Percentiles rank a stretch among this genome's conserved stretches.
phyloP scores from a whole-genome alignment of 2,113 vertebrate genomes.

The Callospermophilus lateralis region DNA sequence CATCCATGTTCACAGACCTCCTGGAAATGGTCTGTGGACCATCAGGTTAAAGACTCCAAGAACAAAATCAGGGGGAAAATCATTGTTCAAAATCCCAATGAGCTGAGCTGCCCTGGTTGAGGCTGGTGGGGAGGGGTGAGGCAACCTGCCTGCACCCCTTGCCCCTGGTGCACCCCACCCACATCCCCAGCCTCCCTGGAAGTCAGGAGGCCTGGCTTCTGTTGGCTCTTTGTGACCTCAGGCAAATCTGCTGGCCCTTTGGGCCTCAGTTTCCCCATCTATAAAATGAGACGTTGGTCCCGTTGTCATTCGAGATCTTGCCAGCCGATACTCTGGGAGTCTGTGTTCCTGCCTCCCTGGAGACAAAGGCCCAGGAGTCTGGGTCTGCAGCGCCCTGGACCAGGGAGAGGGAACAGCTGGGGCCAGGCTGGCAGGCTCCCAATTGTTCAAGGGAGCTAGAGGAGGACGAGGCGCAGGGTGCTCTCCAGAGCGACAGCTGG shows the following conservation, averaged over 20 bases:
- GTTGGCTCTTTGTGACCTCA: background rate
- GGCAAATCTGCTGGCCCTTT: background rate
- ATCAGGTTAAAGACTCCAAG: background rate
- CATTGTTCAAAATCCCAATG: background rate
- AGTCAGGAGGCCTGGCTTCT: background rate
- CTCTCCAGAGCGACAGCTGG: constrained; percentile 84
- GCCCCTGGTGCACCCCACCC: background rate
- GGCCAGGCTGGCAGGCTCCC: constrained; percentile 77
- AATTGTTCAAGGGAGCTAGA: constrained; percentile 66
- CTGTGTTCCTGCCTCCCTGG: background rate
- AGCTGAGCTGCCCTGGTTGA: background rate
- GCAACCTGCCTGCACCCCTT: no score
- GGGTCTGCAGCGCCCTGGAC: constrained; percentile 46
- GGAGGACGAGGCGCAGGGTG: background rate
- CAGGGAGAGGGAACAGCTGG: constrained; percentile 74
- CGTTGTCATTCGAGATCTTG: background rate
- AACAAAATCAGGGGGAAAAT: background rate
- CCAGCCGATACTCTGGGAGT: background rate
- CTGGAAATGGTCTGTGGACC: background rate
- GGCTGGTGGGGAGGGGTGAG: no score
- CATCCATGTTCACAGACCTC: background rate
- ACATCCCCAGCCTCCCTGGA: background rate
- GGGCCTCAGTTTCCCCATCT: constrained; percentile 45
- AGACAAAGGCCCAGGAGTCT: constrained; percentile 31
- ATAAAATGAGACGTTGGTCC: background rate